These are phyloP conservation scores for Trachythela sp. DNA, from an alignment of 64 coral and sea anemone species.

Conservation along the genomic window DNA sequence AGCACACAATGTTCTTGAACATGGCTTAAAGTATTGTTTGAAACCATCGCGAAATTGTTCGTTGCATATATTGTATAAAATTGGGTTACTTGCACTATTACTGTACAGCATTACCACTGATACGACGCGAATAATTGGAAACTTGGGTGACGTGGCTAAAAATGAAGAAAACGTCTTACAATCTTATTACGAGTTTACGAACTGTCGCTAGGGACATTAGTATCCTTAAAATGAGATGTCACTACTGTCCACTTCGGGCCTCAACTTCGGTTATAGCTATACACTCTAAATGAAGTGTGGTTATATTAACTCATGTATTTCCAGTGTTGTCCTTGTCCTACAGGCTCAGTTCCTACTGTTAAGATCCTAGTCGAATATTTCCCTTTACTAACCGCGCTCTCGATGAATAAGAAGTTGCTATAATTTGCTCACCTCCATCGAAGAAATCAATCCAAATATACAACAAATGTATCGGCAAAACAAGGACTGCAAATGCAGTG, in stretches of 20 bases:
- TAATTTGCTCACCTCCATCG: not conserved
- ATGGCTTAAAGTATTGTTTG: not conserved
- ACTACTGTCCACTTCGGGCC: too few species aligned
- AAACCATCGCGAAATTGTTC: slow-evolving; percentile 10
- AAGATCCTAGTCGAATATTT: too few species aligned
- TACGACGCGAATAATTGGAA: not conserved
- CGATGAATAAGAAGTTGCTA: too few species aligned
- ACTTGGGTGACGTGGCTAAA: not conserved
- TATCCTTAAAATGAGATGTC: too few species aligned
- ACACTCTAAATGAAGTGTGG: too few species aligned
- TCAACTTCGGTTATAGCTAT: too few species aligned
- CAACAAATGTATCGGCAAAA: not conserved
- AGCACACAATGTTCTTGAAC: not conserved
- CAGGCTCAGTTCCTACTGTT: too few species aligned
- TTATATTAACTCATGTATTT: too few species aligned
- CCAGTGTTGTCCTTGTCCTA: too few species aligned
- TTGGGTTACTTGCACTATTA: slow-evolving; percentile 8
- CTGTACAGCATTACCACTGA: not conserved
- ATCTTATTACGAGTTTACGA: not conserved
- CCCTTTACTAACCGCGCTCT: too few species aligned
- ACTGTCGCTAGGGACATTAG: too few species aligned
- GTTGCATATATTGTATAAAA: slow-evolving; percentile 12
- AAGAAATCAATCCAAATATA: slow-evolving; percentile 19
- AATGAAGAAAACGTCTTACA: not conserved
- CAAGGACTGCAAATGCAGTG: not conserved